Conservation (phyloP, 2,797 vertebrate genomes). For the Hephaestus fuliginosus region DNA sequence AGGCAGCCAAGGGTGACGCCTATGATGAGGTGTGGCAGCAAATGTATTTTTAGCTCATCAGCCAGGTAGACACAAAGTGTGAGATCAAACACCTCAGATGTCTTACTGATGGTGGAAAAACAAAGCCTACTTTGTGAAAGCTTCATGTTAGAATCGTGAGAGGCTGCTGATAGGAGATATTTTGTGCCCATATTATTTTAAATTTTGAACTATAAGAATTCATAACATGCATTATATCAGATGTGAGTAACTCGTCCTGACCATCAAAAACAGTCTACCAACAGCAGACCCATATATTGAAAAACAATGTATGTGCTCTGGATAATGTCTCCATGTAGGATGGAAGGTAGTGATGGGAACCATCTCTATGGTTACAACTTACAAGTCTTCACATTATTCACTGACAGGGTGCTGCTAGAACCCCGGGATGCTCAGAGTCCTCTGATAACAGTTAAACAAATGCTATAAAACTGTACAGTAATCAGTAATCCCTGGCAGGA, state of each 20-base stretch:
- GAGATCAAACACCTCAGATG: slow-evolving; percentile 40
- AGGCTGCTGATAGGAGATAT: neutral
- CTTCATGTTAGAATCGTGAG: neutral
- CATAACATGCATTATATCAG: neutral
- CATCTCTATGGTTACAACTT: slow-evolving; percentile 25
- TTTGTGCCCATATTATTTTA: neutral
- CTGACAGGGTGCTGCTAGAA: neutral
- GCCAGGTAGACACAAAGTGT: slow-evolving; percentile 50
- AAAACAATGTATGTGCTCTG: neutral
- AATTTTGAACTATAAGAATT: neutral
- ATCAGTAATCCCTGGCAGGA: neutral
- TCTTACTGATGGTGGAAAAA: slow-evolving; percentile 12
- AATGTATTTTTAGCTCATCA: slow-evolving; percentile 72
- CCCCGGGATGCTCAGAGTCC: neutral
- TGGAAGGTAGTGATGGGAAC: neutral
- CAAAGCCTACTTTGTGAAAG: slow-evolving; percentile 17
- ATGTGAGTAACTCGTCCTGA: neutral
- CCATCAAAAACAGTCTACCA: neutral
- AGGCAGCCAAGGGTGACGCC: slow-evolving; percentile 44
- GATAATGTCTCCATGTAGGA: neutral
- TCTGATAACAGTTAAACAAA: slow-evolving; percentile 1
- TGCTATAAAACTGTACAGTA: neutral
- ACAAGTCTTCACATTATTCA: neutral
- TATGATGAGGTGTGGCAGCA: slow-evolving; percentile 66
- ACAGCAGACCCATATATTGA: neutral